Conservation (phyloP, 53 echinoderm and acorn worm species). For the Mesocentrotus franciscanus region DNA sequence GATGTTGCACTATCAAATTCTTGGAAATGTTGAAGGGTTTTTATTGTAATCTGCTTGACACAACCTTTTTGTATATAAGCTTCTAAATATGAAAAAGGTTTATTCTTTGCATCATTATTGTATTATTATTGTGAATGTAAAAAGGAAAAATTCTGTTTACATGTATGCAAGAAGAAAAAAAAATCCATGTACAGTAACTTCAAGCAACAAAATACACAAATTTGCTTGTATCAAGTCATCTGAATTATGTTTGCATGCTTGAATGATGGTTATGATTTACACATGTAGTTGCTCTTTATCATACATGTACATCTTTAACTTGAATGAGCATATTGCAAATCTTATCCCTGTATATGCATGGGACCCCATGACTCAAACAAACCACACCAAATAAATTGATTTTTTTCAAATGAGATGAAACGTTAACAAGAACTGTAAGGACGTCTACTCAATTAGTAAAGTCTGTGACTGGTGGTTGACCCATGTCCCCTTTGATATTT, state of each 20-base stretch:
- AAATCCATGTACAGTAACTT: neutral
- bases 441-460: neutral
- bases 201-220: neutral
- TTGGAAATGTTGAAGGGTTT: neutral
- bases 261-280: neutral
- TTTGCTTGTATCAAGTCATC: neutral
- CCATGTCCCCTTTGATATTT: neutral
- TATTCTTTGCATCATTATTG: neutral
- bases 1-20: neutral
- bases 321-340: neutral
- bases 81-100: neutral
- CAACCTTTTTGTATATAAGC: neutral
- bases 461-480: neutral
- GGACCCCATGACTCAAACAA: neutral
- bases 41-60: neutral
- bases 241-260: neutral
- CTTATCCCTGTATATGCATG: neutral
- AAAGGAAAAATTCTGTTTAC: neutral
- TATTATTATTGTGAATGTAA: neutral
- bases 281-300: neutral
- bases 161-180: neutral
- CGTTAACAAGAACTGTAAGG: neutral
- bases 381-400: neutral
- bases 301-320: neutral
- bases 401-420: neutral